A percentile compares a stretch with the other conserved stretches of the same genome.
Evolutionary conservation across 2,888 invertebrate species (phyloP).

Genomic region (Beris morrisii): DNA sequence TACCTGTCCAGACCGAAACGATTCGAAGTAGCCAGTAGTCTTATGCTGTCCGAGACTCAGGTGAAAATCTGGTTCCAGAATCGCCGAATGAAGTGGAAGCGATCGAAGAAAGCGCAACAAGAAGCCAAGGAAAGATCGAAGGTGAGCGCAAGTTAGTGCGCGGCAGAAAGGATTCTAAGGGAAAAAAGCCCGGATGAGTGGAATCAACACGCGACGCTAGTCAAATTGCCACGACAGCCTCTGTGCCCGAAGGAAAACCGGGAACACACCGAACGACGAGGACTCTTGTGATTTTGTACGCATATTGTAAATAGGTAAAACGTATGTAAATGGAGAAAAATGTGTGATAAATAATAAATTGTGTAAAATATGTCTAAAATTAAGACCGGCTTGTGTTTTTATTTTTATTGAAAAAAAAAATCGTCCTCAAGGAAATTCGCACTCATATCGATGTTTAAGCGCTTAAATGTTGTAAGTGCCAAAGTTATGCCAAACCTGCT

Average conservation of each 20-base stretch:
- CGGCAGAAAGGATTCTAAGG: not conserved
- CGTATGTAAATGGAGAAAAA: constrained; percentile 19
- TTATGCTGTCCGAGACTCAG: constrained; percentile 97
- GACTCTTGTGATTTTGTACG: constrained; percentile 34
- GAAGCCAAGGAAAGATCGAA: constrained; percentile 68
- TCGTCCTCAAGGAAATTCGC: too few species aligned
- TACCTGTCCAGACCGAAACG: constrained; percentile 97
- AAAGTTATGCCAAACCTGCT: too few species aligned
- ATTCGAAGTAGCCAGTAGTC: constrained; percentile 96
- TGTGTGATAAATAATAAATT: constrained; percentile 39
- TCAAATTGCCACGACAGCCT: constrained; percentile 20
- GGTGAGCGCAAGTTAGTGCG: constrained; percentile 29
- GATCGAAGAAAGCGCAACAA: constrained; percentile 94
- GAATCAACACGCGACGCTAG: constrained; percentile 34
- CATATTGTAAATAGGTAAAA: constrained; percentile 37
- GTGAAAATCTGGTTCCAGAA: constrained; percentile 99
- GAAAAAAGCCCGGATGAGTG: not conserved
- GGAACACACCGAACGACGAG: not conserved
- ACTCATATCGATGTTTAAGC: too few species aligned
- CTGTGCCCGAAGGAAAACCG: not conserved
- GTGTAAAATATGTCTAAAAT: constrained; percentile 33
- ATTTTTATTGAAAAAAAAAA: too few species aligned
- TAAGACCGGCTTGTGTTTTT: not conserved
- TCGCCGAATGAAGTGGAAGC: constrained; percentile 97
- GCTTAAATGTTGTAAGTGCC: too few species aligned